Conservation (phyloP, 1,140 invertebrate genomes). For the Callitettix versicolor region DNA sequence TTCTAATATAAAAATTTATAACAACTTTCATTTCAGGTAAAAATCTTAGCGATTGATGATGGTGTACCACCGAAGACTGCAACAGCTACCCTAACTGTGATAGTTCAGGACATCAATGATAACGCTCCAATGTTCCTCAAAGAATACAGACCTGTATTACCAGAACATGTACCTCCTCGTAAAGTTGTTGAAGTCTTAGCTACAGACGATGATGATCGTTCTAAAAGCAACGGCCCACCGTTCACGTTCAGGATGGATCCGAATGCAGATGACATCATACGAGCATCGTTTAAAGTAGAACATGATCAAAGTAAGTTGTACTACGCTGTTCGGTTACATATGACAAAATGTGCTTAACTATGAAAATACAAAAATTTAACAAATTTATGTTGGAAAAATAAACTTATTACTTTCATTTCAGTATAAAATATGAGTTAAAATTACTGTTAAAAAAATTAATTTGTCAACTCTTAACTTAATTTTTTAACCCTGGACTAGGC, state of each 20-base stretch:
- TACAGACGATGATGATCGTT: slow-evolving; percentile 88
- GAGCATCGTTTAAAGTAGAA: slow-evolving; percentile 87
- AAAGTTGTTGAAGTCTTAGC: slow-evolving; percentile 89
- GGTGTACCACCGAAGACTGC: slow-evolving; percentile 88
- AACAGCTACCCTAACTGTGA: slow-evolving; percentile 87
- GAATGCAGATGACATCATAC: slow-evolving; percentile 81
- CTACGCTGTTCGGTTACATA: too few species aligned
- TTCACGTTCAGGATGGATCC: slow-evolving; percentile 89
- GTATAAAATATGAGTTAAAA: too few species aligned
- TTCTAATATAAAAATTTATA: too few species aligned
- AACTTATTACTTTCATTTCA: too few species aligned
- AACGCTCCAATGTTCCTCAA: slow-evolving; percentile 84
- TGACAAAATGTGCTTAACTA: too few species aligned
- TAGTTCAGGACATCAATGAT: slow-evolving; percentile 94
- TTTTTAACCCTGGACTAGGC: too few species aligned
- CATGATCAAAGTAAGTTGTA: slow-evolving; percentile 74
- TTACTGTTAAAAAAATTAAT: too few species aligned
- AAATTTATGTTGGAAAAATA: too few species aligned
- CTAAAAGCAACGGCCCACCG: slow-evolving; percentile 87
- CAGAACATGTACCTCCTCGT: slow-evolving; percentile 77
- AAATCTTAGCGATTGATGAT: slow-evolving; percentile 91
- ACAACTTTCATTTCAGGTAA: slow-evolving; percentile 44
- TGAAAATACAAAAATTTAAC: too few species aligned
- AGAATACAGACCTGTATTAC: slow-evolving; percentile 84
- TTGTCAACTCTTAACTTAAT: too few species aligned